Conservation (phyloP, 2,797 vertebrate species). For the Brotogeris chrysoptera region DNA sequence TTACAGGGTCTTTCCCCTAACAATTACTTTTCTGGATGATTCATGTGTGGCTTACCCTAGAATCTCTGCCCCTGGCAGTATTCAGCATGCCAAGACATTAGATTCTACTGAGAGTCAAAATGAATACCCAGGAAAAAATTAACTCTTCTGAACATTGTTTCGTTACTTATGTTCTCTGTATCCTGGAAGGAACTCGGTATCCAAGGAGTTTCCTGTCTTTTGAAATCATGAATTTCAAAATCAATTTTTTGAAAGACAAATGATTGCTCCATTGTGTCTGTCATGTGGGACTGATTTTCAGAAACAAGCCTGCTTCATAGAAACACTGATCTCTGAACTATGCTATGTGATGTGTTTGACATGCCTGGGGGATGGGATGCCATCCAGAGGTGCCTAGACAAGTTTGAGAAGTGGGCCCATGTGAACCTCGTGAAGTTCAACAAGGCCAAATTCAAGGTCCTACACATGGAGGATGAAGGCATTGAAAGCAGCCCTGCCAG, state of each 20-base stretch:
- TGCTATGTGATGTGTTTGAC: too few relatives aligned
- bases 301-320: not conserved
- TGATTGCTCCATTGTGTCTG: not conserved
- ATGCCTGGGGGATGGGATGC: not conserved
- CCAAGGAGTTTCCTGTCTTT: not conserved
- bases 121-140: not conserved
- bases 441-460: not conserved
- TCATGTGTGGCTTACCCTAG: not conserved
- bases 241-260: not conserved
- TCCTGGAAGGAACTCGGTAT: not conserved
- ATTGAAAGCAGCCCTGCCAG: not conserved
- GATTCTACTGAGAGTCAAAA: not conserved
- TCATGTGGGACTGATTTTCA: not conserved
- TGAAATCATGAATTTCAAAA: not conserved
- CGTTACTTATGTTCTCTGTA: not conserved
- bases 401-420: not conserved
- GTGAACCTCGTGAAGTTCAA: not conserved
- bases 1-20: not conserved
- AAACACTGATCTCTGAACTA: not conserved
- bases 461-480: accelerated
- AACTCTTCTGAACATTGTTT: not conserved
- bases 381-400: not conserved
- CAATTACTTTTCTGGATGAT: not conserved
- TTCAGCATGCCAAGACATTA: not conserved
- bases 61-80: not conserved